Percentiles rank a stretch among this genome's conserved stretches.
Conservation (phyloP, 2,797 vertebrate genomes). For the Sebastes melanostomus region DNA sequence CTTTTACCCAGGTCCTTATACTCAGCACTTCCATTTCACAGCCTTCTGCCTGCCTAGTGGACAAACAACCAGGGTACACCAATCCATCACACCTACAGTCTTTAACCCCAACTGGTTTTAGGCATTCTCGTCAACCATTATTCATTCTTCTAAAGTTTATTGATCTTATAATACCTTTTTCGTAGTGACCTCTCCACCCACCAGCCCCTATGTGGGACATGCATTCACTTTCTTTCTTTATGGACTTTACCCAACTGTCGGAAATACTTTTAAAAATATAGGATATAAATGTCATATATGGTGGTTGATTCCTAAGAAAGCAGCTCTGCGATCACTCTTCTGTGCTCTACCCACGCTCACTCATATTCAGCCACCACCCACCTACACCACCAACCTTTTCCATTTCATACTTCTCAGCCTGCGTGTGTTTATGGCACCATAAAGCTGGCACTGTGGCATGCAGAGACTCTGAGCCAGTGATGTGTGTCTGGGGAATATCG, state of each 20-base stretch:
- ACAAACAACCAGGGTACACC: slow-evolving; percentile 4
- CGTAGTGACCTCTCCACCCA: slow-evolving; percentile 19
- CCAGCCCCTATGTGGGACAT: not conserved
- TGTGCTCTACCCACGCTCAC: slow-evolving; percentile 30
- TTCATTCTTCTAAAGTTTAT: slow-evolving; percentile 22
- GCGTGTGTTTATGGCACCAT: slow-evolving; percentile 61
- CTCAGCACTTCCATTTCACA: slow-evolving; percentile 41
- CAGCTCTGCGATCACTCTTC: slow-evolving; percentile 11
- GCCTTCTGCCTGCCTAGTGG: slow-evolving; percentile 3
- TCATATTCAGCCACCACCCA: slow-evolving; percentile 47
- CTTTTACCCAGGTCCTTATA: not conserved
- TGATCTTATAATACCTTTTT: slow-evolving; percentile 22
- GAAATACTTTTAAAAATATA: not conserved
- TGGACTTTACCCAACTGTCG: slow-evolving; percentile 6
- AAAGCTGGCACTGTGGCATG: slow-evolving; percentile 58
- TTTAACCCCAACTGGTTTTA: slow-evolving; percentile 2
- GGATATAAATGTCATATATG: slow-evolving; percentile 1
- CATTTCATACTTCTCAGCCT: slow-evolving; percentile 59
- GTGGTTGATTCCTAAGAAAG: slow-evolving; percentile 28
- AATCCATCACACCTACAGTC: slow-evolving; percentile 24
- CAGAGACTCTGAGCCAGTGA: slow-evolving; percentile 41
- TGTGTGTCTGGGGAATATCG: slow-evolving; percentile 59
- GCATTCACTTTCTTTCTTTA: not conserved
- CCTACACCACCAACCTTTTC: slow-evolving; percentile 40
- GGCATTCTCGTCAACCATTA: slow-evolving; percentile 1